Conservation (phyloP, 2,797 vertebrate genomes). For the Pterois miles region DNA sequence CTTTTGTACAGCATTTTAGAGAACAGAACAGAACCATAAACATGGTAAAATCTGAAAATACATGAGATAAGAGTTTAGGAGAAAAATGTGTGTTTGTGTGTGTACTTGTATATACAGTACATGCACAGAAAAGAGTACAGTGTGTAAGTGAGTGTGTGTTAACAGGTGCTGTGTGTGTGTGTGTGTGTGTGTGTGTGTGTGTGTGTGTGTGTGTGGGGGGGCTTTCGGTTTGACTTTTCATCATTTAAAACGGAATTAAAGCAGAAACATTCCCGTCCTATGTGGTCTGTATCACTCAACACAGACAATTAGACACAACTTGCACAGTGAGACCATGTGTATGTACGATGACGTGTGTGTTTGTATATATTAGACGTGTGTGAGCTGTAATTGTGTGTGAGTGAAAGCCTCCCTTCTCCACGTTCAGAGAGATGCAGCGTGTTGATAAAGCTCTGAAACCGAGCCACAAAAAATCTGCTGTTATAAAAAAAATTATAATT, state of each 20-base stretch:
- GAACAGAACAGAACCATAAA: background rate
- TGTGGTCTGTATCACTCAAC: slow-evolving; percentile 68
- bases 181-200: background rate
- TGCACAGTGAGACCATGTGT: background rate
- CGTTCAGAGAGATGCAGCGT: background rate
- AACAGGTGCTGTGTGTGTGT: background rate
- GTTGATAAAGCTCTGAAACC: slow-evolving; percentile 36
- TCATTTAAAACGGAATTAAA: slow-evolving; percentile 49
- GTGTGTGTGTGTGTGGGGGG: background rate
- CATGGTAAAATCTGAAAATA: background rate
- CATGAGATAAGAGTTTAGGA: background rate
- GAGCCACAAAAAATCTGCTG: slow-evolving; percentile 11
- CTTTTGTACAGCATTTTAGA: background rate
- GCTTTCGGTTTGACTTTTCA: slow-evolving; percentile 41
- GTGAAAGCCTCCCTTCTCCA: slow-evolving; percentile 12
- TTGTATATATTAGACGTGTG: slow-evolving; percentile 18
- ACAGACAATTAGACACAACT: slow-evolving; percentile 24
- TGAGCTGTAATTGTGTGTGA: background rate
- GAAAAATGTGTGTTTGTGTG: background rate
- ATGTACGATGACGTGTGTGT: background rate
- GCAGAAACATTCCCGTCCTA: slow-evolving; percentile 61
- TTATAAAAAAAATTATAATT: background rate
- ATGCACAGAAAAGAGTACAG: background rate
- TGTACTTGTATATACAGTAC: background rate
- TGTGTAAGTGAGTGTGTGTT: background rate